Conservation (phyloP, 2,797 vertebrate species). For the Vespertilio murinus region DNA sequence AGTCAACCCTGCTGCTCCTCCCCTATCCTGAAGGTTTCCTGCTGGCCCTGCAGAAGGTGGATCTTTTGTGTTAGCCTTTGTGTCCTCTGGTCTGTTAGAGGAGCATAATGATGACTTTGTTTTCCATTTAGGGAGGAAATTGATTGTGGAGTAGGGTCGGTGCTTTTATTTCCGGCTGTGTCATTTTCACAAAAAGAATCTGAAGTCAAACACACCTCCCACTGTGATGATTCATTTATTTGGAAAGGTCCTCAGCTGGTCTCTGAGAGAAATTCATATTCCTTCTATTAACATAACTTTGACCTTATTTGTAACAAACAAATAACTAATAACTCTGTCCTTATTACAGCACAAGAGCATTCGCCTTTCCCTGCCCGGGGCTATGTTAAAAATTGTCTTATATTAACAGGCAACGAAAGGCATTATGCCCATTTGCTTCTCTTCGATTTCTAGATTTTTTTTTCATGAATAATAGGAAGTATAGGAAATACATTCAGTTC, state of each 20-base stretch:
- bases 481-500: conserved; percentile 28
- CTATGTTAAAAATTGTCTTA: conserved; percentile 52
- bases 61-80: neutral
- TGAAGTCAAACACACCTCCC: conserved; percentile 43
- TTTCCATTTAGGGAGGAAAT: neutral
- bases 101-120: neutral
- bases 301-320: conserved; percentile 74
- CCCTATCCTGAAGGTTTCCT: neutral
- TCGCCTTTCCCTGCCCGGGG: conserved; percentile 48
- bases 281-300: conserved; percentile 74
- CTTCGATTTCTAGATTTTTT: conserved; percentile 37
- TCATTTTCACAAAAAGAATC: conserved; percentile 23
- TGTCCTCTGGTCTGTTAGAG: neutral
- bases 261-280: conserved; percentile 70
- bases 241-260: conserved; percentile 75
- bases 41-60: neutral
- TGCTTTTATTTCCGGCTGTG: neutral
- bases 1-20: neutral
- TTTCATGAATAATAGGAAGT: neutral
- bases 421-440: conserved; percentile 1
- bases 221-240: conserved; percentile 69
- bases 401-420: conserved; percentile 55
- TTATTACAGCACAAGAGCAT: conserved; percentile 60
- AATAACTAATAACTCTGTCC: conserved; percentile 68
- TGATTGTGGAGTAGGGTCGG: neutral